Evolutionary conservation across 2,113 vertebrate genomes (phyloP), one percentile per base, ranked within the genome.

Genomic region (Lasiurus borealis): DNA sequence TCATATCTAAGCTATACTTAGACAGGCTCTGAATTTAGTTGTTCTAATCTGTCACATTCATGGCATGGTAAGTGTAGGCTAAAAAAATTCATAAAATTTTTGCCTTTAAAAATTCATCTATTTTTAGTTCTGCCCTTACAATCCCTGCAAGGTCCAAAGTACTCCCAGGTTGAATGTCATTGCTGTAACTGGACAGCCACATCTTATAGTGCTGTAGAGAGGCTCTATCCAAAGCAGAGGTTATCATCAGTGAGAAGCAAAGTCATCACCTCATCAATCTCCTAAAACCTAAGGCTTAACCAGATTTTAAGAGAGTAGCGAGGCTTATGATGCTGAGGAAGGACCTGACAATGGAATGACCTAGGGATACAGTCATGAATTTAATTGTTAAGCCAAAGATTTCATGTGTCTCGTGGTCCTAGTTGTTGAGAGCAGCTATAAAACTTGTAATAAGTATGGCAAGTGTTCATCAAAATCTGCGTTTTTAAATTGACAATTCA

Each of bases 41-140:
- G 5, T 72, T 44, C 71, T 77, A 52, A 89, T 50, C 69, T n/a
- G n/a, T 29, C n/a, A 9, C 34, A 73, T 86, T 92, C 69, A 9
- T 80, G 77, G 7, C 52, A 80, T 21, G 25, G 50, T 34, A 36
- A 25, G 50, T 6, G 8, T n/a, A 8, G 7, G 77, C n/a, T 80
- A 59, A 57, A 59, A 59, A 59, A 59, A 1, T 25, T 59, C 57
- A 59, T 59, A 59, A 25, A 80, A 36, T 13, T 21, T 2, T 21
- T 34, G 31, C 76, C 14, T 14, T 54, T 21, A 78, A 78, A 78
- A 34, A 34, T 77, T 29, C 34, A 88, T 75, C 83, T 48, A 64
- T 71, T 91, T 93, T 93, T 69, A 44, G 54, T 83, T 91, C 36
- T 88, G 57, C 29, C 50, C 34, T 92, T 59, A 46, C 34, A 66